Evolutionary conservation across 1,140 invertebrate genomes (phyloP).

Genomic region (Camponotus vicinus): DNA sequence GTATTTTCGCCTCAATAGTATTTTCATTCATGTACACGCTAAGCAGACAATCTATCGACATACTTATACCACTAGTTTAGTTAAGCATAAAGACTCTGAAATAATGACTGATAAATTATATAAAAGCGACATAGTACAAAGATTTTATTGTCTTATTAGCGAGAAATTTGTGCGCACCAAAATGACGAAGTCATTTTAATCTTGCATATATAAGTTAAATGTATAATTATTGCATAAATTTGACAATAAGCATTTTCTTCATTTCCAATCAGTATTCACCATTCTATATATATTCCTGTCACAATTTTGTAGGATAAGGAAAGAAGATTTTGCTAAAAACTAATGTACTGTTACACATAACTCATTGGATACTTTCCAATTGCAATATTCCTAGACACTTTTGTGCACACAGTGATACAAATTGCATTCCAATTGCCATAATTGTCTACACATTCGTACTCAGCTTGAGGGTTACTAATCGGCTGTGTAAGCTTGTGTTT

Average conservation of each 20-base stretch:
- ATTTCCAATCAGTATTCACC: too few species aligned
- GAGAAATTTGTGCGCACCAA: conserved; percentile 23
- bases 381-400: too few species aligned
- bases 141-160: conserved; percentile 24
- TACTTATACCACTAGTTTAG: conserved; percentile 66
- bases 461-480: too few species aligned
- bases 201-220: conserved; percentile 14
- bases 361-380: too few species aligned
- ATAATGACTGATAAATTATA: conserved; percentile 59
- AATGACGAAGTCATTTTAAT: conserved; percentile 39
- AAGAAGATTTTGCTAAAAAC: background rate
- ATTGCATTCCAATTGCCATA: too few species aligned
- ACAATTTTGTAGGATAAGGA: background rate
- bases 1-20: conserved; percentile 86
- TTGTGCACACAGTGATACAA: too few species aligned
- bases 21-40: conserved; percentile 84
- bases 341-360: too few species aligned
- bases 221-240: conserved; percentile 55
- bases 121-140: conserved; percentile 55
- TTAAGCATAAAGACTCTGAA: conserved; percentile 60
- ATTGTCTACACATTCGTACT: too few species aligned
- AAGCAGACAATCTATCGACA: conserved; percentile 75
- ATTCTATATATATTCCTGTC: background rate
- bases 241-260: conserved; percentile 10
- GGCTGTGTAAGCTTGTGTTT: too few species aligned